Base-by-base conservation (phyloP, 2,888 invertebrate genomes). In the Argyresthia goedartella region DNA sequence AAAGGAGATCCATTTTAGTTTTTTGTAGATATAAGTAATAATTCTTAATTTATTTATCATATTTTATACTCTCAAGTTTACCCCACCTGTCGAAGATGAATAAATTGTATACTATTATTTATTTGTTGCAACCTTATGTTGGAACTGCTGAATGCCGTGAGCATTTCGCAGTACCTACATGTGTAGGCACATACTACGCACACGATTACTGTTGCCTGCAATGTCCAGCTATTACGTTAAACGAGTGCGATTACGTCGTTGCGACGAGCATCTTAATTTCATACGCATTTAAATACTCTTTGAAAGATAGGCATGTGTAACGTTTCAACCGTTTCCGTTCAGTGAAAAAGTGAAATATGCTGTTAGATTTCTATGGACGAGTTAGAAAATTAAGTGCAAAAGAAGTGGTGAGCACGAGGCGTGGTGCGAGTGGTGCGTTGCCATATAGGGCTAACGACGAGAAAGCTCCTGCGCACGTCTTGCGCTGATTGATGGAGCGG, bases 391-490 rank as follows among this genome's bases (percentile, higher is more conserved):
- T 70, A 73, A 75, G 76, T 76, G 80, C 76, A 82, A 86, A 85
- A 86, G 81, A 81, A 79, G 79, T 81, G 71, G 75, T 71, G 69
- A 66, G 73, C 66, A 68, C 74, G 71, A 80, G 81, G 84, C 81
- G 82, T 79, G 81, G 82, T 81, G 75, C 71, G 68, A 58, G n/a
- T n/a, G n/a, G n/a, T n/a, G n/a, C n/a, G n/a, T n/a, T 67, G 62
- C 86, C 86, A 71, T 86, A 73, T 84, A 84, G 76, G 84, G 86
- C 81, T 86, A 85, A 85, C 84, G 84, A 86, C 82, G 84, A 81
- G 86, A 86, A 86, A 85, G 85, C 81, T 69, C 76, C n/a, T n/a
- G n/a, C n/a, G n/a, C n/a, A n/a, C n/a, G n/a, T n/a, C n/a, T n/a
- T 74, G 69, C 71, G 67, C 68, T 73, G 79, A 81, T 77, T 84